Evolutionary conservation across 2,797 vertebrate genomes (phyloP).

Genomic region (Sebastolobus alascanus): DNA sequence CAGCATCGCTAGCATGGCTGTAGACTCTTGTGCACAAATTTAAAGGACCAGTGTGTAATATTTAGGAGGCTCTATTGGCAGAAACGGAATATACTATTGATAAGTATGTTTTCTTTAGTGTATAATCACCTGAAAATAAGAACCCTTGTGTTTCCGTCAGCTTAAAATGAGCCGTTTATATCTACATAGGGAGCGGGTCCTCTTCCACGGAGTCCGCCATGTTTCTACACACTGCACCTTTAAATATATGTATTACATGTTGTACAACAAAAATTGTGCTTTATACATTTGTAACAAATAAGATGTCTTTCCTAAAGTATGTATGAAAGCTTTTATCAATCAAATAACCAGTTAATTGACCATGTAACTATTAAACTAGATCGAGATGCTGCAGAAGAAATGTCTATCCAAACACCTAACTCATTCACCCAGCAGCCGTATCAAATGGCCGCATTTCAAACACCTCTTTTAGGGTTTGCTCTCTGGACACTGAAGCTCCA

Average conservation of each 20-base stretch:
- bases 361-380: neutral
- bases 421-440: neutral
- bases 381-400: neutral
- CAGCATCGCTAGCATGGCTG: neutral
- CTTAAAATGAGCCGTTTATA: too few species aligned
- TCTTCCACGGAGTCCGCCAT: too few species aligned
- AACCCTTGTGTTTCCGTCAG: too few species aligned
- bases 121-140: accelerated
- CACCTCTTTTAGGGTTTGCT: slow-evolving; percentile 16
- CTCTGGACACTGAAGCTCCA: slow-evolving; percentile 7
- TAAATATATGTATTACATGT: neutral
- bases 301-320: neutral
- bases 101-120: too few species aligned
- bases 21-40: neutral
- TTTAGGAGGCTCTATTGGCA: too few species aligned
- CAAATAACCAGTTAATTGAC: neutral
- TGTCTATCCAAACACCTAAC: neutral
- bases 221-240: too few species aligned
- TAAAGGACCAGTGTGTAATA: neutral
- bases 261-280: neutral
- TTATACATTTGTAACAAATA: neutral
- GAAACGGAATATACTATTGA: too few species aligned
- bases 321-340: neutral
- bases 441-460: slow-evolving; percentile 19
- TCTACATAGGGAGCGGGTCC: too few species aligned